Percentiles rank a stretch among this genome's conserved stretches.
Evolutionary conservation across 2,797 vertebrate genomes (phyloP).

Genomic region (Urosaurus nigricauda): DNA sequence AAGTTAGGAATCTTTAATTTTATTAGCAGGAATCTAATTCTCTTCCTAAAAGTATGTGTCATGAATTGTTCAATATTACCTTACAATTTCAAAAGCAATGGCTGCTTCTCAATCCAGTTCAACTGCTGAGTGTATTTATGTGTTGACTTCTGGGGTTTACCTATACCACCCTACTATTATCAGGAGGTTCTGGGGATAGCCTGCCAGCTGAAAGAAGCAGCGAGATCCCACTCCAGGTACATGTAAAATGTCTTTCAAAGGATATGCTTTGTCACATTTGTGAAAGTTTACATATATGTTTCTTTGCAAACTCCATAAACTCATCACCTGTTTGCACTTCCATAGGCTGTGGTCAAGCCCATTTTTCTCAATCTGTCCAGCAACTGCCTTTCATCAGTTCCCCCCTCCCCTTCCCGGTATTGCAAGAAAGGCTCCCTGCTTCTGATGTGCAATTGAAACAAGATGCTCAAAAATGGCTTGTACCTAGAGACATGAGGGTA

Average conservation of each 20-base stretch:
- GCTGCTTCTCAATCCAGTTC: too few relatives aligned
- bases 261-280: background rate
- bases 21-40: too few relatives aligned
- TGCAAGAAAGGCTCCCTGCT: conserved; percentile 9
- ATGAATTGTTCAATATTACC: too few relatives aligned
- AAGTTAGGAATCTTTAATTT: too few relatives aligned
- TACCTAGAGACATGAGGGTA: background rate
- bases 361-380: background rate
- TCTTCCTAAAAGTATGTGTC: too few relatives aligned
- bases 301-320: background rate
- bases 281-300: background rate
- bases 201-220: too few relatives aligned
- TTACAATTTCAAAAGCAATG: too few relatives aligned
- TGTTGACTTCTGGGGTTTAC: too few relatives aligned
- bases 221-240: too few relatives aligned
- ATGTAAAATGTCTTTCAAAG: background rate
- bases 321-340: background rate
- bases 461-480: conserved; percentile 18
- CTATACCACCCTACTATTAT: too few relatives aligned
- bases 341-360: background rate
- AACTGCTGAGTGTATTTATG: too few relatives aligned
- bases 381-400: conserved; percentile 12
- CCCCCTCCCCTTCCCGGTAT: background rate
- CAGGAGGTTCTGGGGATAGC: too few relatives aligned
- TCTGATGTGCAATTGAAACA: conserved; percentile 29